phyloP scores from a whole-genome alignment of 2,797 vertebrate species.

The Spatula clypeata region DNA sequence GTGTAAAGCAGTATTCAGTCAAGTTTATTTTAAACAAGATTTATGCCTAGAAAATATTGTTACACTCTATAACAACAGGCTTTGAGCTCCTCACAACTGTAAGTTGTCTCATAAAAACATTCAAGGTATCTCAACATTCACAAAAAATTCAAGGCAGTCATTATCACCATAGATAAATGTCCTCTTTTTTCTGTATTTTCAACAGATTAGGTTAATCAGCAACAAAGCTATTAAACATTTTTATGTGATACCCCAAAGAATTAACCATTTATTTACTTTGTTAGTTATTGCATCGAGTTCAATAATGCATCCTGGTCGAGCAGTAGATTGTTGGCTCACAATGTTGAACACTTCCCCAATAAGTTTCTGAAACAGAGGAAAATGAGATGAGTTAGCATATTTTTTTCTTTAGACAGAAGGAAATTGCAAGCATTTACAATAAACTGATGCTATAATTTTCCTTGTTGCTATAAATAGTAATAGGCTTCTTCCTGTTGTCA shows the following conservation, averaged over 20 bases:
- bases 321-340: constrained; percentile 98
- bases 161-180: background rate
- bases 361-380: constrained; percentile 90
- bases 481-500: background rate
- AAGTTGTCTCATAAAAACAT: background rate
- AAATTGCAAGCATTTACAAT: background rate
- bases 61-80: background rate
- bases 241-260: background rate
- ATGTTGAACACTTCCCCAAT: constrained; percentile 99
- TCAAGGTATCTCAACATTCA: background rate
- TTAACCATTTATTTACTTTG: constrained; percentile 87
- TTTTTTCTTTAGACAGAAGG: background rate
- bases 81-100: background rate
- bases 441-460: constrained; percentile 6
- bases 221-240: background rate
- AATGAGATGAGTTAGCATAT: constrained; percentile 17
- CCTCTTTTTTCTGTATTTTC: background rate
- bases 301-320: constrained; percentile 97
- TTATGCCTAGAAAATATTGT: background rate
- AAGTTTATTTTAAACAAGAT: background rate
- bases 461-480: background rate
- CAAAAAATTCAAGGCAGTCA: background rate
- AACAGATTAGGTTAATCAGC: background rate
- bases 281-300: constrained; percentile 96
- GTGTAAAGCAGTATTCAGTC: background rate